phyloP scores from a whole-genome alignment of 2,113 vertebrate species.

The Sceloporus tristichus region DNA sequence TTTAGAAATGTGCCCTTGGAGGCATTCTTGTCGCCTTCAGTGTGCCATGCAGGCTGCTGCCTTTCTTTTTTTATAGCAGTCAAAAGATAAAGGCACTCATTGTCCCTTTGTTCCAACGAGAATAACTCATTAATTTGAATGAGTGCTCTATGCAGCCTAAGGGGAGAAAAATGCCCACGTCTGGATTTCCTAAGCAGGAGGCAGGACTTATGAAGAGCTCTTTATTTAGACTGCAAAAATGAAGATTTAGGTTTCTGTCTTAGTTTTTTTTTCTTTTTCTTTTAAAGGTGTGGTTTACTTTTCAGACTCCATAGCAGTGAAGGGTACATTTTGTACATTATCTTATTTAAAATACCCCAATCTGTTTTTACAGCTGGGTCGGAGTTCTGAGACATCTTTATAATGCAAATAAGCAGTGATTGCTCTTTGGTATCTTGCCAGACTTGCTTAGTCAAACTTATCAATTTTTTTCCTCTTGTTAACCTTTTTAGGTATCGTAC shows the following conservation, averaged over 20 bases:
- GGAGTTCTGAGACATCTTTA: constrained; percentile 1
- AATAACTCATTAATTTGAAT: background rate
- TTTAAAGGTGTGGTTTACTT: background rate
- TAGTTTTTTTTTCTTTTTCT: background rate
- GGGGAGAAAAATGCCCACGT: background rate
- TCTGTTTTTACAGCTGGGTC: background rate
- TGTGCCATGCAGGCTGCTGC: background rate
- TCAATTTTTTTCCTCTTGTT: background rate
- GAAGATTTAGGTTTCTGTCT: background rate
- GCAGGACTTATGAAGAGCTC: background rate
- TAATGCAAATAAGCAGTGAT: background rate
- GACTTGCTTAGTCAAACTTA: background rate
- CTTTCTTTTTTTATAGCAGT: background rate
- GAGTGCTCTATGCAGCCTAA: background rate
- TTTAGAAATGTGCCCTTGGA: accelerated
- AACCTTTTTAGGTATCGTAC: background rate
- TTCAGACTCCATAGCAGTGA: background rate
- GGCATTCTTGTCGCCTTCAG: background rate
- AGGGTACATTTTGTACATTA: background rate
- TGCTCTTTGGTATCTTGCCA: background rate
- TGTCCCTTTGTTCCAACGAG: background rate
- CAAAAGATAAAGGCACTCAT: constrained; percentile 11
- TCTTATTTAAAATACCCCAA: background rate
- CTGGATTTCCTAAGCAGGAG: background rate
- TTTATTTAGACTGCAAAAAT: background rate